Evolutionary conservation across 2,113 vertebrate genomes (phyloP).

Genomic region (Hydrolagus affinis): DNA sequence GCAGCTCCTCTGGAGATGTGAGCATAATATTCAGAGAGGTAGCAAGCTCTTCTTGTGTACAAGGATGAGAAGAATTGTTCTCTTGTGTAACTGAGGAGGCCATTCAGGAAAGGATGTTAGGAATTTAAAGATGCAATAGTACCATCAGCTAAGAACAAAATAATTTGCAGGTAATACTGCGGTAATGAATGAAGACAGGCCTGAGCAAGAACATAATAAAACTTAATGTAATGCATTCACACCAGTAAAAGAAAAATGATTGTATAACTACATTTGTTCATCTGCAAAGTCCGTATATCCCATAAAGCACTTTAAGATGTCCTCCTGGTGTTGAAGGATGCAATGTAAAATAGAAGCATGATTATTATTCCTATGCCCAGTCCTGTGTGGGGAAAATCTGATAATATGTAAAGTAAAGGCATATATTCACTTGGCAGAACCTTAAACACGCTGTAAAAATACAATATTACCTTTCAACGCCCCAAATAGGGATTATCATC

Average conservation of each 20-base stretch:
- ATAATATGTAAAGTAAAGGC: too few species aligned
- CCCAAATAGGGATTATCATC: too few species aligned
- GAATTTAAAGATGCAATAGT: background rate
- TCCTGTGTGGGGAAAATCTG: too few species aligned
- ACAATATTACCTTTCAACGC: too few species aligned
- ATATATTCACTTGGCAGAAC: too few species aligned
- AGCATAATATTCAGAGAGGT: background rate
- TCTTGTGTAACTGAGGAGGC: background rate
- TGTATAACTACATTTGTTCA: background rate
- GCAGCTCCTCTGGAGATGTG: background rate
- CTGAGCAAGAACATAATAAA: background rate
- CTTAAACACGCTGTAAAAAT: too few species aligned
- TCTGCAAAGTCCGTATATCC: too few species aligned
- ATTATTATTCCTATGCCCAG: too few species aligned
- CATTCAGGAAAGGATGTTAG: background rate
- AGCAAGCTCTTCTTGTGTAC: background rate
- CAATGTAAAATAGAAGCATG: too few species aligned
- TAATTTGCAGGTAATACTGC: background rate
- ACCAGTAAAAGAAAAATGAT: background rate
- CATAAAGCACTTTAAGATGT: too few species aligned
- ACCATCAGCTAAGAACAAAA: too few species aligned
- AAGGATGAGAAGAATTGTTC: background rate
- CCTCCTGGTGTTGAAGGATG: too few species aligned
- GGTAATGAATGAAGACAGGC: background rate
- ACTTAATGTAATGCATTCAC: background rate